Evolutionary conservation across 2,797 vertebrate species (phyloP), one percentile per base, ranked within the genome.

Genomic region (Sebastes trivittatus): DNA sequence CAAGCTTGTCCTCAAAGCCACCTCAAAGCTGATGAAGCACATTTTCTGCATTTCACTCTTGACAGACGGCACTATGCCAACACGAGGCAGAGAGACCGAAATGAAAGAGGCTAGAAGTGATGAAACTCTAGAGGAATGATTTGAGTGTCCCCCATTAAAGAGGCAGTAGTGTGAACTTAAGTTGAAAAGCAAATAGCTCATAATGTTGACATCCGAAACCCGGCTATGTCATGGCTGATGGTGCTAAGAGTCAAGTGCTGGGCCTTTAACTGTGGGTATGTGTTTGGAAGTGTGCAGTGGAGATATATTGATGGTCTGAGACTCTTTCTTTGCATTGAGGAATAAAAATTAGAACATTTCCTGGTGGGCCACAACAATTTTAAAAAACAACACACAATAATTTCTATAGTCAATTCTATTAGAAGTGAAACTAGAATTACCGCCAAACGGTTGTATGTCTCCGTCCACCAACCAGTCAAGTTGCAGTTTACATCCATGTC

Each of bases 121-220:
- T 92, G 83, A 89, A 92, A 93, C 83, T 73, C 80, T 71, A 91
- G 85, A 87, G 58, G 80, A 84, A 82, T 36, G 32, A 75, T 81
- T 86, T 56, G 59, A 84, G 76, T 78, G 84, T 81, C 71, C 34
- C 34, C 36, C 56, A 63, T 83, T 89, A 86, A 93, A 83, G 74
- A 81, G 54, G 29, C 59, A 80, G 71, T 9, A 16, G 70, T 84
- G 88, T 88, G 82, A 87, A 89, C 27, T 72, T 61, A 88, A 61
- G 80, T n/a, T 59, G 64, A 83, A 91, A 90, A 88, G 83, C 75
- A 86, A 86, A 88, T 85, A 82, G 81, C 42, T 91, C 49, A 75
- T 88, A 88, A 88, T 67, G 72, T 56, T 77, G 68, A 78, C 77
- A 80, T 76, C 29, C 20, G 71, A 84, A 83, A 70, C 68, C 80